Evolutionary conservation across 2,888 invertebrate genomes (phyloP), one percentile per base, ranked within the genome.

Genomic region (Brenthis hecate): DNA sequence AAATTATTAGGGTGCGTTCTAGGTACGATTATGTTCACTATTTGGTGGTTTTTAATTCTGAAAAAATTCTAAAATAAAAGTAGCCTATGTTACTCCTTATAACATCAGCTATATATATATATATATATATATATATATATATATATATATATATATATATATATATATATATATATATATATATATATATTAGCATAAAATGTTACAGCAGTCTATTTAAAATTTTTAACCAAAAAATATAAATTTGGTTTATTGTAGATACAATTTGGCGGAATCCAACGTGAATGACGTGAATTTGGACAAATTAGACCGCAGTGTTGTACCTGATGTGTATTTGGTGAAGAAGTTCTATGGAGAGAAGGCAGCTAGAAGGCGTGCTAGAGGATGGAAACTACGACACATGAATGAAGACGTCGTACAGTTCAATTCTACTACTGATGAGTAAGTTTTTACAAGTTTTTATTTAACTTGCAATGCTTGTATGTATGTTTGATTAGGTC

Each of bases 281-380:
- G 94, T 98, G 55, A 99, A 99, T 84, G 97, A 99, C 84, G 84
- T 85, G 0, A 95, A 98, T 83, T 96, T 98, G 81, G 99, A 99
- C 72, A 96, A 97, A 80, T 84, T 99, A 76, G 93, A 95, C 69
- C 85, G 88, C 54, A 94, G 94, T 72, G 81, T 82, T 13, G 85
- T 99, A 47, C 98, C 99, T 0, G 99, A 99, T 91, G 96, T 99
- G 67, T 95, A 99, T 69, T 89, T 99, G n/a, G 97, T 99, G 13
- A 98, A 98, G 92, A 99, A 99, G 86, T 94, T 95, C 76, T 98
- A 97, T 84, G 95, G 95, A 0, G 97, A 96, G 80, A 94, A 94
- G 73, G 87, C 94, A 2, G 94, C 94, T 0, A 93, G 97, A 50
- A 94, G 95, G n/a, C 95, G 95, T 68, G 95, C 95, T 47, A 94